These are phyloP conservation scores for Malurus splendens DNA, from an alignment of 2,797 vertebrate genomes.

Conservation along the genomic window DNA sequence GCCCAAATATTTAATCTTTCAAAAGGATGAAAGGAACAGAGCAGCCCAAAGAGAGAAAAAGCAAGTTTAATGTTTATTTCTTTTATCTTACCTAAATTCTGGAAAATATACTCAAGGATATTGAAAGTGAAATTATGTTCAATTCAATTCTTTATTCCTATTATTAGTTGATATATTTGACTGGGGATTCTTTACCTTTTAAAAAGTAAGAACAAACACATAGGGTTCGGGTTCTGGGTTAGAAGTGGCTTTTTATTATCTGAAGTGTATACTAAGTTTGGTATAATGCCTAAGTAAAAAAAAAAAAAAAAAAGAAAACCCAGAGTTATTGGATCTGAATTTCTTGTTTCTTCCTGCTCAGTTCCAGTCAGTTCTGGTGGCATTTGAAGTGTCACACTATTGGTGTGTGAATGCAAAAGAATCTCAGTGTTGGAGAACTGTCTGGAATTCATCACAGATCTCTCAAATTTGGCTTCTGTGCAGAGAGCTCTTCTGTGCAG, in stretches of 20 bases:
- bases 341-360: neutral
- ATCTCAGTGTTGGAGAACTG: neutral
- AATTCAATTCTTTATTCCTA: neutral
- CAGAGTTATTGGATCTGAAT: neutral
- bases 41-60: neutral
- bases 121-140: neutral
- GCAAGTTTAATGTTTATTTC: neutral
- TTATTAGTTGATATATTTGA: neutral
- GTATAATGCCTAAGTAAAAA: neutral
- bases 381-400: neutral
- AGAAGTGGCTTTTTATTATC: neutral
- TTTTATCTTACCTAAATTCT: neutral
- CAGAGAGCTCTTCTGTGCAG: neutral
- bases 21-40: neutral
- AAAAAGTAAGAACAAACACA: neutral
- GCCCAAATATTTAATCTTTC: neutral
- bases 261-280: neutral
- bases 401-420: neutral
- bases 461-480: neutral
- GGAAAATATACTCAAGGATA: neutral
- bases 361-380: neutral
- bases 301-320: fast-evolving
- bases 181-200: neutral
- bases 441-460: neutral
- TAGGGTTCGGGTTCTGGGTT: neutral